Evolutionary conservation across 2,113 vertebrate species (phyloP).

Genomic region (Aldabrachelys gigantea): DNA sequence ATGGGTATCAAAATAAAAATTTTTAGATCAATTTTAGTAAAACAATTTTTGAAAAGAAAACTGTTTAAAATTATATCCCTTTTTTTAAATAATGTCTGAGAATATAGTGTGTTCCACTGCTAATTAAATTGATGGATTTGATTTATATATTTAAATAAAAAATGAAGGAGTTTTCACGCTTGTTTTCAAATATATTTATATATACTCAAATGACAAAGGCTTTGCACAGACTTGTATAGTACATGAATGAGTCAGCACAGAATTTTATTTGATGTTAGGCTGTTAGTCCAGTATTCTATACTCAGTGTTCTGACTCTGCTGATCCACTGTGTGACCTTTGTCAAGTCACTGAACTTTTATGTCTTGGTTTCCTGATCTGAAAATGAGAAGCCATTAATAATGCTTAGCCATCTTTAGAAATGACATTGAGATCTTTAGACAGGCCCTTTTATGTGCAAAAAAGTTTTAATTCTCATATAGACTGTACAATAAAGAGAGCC

Average conservation of each 20-base stretch:
- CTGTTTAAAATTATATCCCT: neutral
- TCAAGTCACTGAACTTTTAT: neutral
- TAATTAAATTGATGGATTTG: neutral
- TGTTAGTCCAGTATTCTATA: neutral
- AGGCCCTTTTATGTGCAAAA: neutral
- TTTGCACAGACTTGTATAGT: neutral
- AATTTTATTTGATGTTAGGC: neutral
- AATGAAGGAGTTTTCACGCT: neutral
- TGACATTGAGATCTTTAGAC: neutral
- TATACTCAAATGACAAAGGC: neutral
- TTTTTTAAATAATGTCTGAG: neutral
- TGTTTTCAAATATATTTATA: neutral
- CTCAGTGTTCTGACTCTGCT: too few species aligned
- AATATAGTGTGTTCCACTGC: neutral
- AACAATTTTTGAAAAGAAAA: neutral
- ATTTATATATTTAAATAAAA: neutral
- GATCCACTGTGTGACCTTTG: neutral
- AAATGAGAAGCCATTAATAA: neutral
- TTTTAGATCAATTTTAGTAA: neutral
- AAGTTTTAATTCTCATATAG: neutral
- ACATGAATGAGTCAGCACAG: neutral
- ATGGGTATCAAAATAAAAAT: neutral
- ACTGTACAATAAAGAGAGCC: accelerated
- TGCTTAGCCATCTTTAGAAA: neutral
- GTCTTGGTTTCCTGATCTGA: neutral